phyloP scores from a whole-genome alignment of 2,888 invertebrate genomes.

The Drosophila setosimentum region DNA sequence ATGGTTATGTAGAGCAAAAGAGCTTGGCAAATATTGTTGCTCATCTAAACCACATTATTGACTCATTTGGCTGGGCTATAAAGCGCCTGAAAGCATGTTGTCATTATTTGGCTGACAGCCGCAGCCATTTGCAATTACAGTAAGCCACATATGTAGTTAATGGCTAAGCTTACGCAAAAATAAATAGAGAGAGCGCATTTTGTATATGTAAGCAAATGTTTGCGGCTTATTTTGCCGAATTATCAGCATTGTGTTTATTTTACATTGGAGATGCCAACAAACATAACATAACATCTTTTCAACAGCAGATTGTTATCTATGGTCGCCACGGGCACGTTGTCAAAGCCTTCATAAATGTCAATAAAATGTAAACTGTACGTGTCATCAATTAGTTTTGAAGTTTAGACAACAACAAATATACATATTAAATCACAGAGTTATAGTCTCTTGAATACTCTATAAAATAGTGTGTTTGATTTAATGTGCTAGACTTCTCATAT shows the following conservation, averaged over 20 bases:
- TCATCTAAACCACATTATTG: conserved; percentile 72
- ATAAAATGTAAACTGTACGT: conserved; percentile 8
- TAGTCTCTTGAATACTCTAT: not conserved
- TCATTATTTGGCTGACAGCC: conserved; percentile 67
- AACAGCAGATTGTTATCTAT: conserved; percentile 1
- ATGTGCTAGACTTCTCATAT: not conserved
- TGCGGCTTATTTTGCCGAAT: conserved; percentile 62
- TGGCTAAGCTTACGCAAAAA: conserved; percentile 51
- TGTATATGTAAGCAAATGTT: conserved; percentile 27
- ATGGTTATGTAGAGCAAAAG: conserved; percentile 32
- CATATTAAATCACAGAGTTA: not conserved
- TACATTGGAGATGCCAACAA: conserved; percentile 42
- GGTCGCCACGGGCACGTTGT: conserved; percentile 1
- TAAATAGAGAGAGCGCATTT: conserved; percentile 13
- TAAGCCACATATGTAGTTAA: conserved; percentile 72
- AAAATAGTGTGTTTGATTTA: no score
- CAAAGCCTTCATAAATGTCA: conserved; percentile 22
- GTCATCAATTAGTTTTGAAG: conserved; percentile 21
- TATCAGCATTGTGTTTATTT: conserved; percentile 58
- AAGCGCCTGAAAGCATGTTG: conserved; percentile 73
- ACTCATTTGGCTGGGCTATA: conserved; percentile 63
- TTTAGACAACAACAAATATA: not conserved
- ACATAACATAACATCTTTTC: conserved; percentile 56
- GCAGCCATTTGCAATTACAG: conserved; percentile 72
- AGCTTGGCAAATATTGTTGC: conserved; percentile 58